Evolutionary conservation across 2,113 vertebrate species (phyloP).

Genomic region (Hippocampus guttulatus): DNA sequence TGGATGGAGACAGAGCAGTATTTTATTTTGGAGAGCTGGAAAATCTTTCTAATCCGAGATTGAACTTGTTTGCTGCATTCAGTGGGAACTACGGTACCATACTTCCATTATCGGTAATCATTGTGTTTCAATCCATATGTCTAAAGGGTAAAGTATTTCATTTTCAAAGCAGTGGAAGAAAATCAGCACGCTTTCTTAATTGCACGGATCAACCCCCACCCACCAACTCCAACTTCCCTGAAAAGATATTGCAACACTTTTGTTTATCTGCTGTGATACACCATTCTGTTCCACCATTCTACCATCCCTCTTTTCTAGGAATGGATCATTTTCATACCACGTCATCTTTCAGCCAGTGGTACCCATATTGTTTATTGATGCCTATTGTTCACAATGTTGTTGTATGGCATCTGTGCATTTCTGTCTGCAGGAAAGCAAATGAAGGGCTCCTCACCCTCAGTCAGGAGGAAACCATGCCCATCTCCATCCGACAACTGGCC

Average conservation of each 20-base stretch:
- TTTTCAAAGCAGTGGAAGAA: too few relatives aligned
- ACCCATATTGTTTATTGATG: constrained; percentile 14
- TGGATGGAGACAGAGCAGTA: too few relatives aligned
- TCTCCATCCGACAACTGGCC: constrained; percentile 77
- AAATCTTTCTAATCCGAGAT: too few relatives aligned
- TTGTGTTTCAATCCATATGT: too few relatives aligned
- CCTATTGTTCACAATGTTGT: constrained; percentile 8
- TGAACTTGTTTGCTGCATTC: too few relatives aligned
- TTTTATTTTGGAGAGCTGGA: too few relatives aligned
- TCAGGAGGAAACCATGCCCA: constrained; percentile 77
- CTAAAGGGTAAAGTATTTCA: too few relatives aligned
- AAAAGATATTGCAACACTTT: neutral
- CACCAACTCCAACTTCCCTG: too few relatives aligned
- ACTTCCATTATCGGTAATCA: too few relatives aligned
- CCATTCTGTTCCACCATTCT: constrained; percentile 8
- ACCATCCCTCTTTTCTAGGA: neutral
- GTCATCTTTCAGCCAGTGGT: constrained; percentile 14
- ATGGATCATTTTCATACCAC: constrained; percentile 16
- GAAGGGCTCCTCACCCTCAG: constrained; percentile 79
- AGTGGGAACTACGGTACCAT: too few relatives aligned
- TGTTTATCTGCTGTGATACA: neutral
- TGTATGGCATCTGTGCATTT: constrained; percentile 17
- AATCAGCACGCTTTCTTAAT: too few relatives aligned
- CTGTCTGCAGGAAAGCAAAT: constrained; percentile 76
- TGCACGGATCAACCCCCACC: too few relatives aligned